phyloP scores from a whole-genome alignment of 1,140 invertebrate genomes.

The Phenacoccus solenopsis region DNA sequence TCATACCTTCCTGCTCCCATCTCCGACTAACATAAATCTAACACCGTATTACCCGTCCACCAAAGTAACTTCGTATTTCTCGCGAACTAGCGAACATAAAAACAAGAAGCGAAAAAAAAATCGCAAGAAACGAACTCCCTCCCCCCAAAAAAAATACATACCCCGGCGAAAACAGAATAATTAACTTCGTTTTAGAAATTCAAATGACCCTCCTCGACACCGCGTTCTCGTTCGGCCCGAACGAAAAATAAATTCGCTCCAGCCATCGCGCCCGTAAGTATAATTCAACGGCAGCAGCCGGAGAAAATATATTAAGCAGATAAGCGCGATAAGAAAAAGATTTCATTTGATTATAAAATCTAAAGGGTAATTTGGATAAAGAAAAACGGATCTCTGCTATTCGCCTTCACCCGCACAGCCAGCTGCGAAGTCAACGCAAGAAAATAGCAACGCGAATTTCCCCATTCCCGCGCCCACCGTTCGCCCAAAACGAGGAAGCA shows the following conservation, averaged over 20 bases:
- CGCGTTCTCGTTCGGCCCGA: not conserved
- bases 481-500: not conserved
- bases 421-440: not conserved
- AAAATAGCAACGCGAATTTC: slow-evolving; percentile 9
- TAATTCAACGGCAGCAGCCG: slow-evolving; percentile 1
- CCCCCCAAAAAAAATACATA: not conserved
- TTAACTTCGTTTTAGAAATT: slow-evolving; percentile 14
- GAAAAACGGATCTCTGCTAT: slow-evolving; percentile 5
- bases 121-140: not conserved
- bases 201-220: not conserved
- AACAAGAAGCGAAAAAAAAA: not conserved
- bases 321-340: slow-evolving; percentile 12
- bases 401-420: not conserved
- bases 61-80: too few species aligned
- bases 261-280: not conserved
- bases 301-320: slow-evolving; percentile 5
- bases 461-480: too few species aligned
- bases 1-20: too few species aligned
- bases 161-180: not conserved
- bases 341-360: slow-evolving; percentile 17
- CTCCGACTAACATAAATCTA: not conserved
- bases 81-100: not conserved
- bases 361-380: slow-evolving; percentile 12
- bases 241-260: slow-evolving; percentile 7
- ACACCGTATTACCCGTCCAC: not conserved